Evolutionary conservation across 1,140 invertebrate genomes (phyloP).

Genomic region (Drosophila tropicalis): DNA sequence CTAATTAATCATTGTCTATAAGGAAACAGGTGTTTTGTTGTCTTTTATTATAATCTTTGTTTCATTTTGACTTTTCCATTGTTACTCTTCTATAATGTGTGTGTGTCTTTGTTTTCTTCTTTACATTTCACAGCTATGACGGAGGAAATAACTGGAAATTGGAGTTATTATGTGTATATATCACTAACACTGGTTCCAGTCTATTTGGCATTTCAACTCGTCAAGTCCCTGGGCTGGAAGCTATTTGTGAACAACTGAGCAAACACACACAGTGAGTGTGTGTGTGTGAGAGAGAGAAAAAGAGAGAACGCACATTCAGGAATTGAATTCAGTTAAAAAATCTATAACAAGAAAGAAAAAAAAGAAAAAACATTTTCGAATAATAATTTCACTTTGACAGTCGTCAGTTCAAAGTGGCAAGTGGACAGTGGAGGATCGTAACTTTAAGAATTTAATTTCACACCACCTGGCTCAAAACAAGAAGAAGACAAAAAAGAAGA

Average conservation of each 20-base stretch:
- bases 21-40: constrained; percentile 27
- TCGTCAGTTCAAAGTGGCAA: not conserved
- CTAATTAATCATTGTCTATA: constrained; percentile 47
- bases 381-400: not conserved
- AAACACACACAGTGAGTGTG: constrained; percentile 35
- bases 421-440: not conserved
- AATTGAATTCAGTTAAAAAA: not conserved
- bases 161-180: constrained; percentile 81
- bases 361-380: not conserved
- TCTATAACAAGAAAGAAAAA: not conserved
- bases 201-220: constrained; percentile 82
- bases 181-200: constrained; percentile 80
- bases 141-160: constrained; percentile 81
- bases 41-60: constrained; percentile 13
- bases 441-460: not conserved
- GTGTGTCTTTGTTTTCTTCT: constrained; percentile 16
- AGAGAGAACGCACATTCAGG: constrained; percentile 19
- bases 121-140: constrained; percentile 66
- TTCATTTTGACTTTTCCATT: too few relatives aligned
- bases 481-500: not conserved
- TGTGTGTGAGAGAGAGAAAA: not conserved
- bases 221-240: constrained; percentile 83
- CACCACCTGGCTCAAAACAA: not conserved
- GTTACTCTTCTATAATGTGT: not conserved
- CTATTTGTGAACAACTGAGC: constrained; percentile 82